Percentiles rank a stretch among this genome's conserved stretches.
Evolutionary conservation across 2,888 invertebrate genomes (phyloP).

Genomic region (Prosopocoilus inquinatus): DNA sequence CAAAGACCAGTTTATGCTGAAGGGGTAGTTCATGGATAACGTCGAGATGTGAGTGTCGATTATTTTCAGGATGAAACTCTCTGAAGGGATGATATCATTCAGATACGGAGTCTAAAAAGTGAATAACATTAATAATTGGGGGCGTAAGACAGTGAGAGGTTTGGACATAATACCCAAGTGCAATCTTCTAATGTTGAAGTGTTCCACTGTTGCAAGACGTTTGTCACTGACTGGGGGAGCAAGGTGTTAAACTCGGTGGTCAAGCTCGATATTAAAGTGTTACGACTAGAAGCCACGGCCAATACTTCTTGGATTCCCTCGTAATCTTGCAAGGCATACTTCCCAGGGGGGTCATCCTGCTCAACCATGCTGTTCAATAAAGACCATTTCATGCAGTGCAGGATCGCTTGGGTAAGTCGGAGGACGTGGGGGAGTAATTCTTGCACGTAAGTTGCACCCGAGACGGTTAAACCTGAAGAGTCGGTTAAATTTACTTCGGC

Average conservation of each 20-base stretch:
- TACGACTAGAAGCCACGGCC: slow-evolving; percentile 49
- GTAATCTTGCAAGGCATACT: slow-evolving; percentile 52
- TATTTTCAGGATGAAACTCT: slow-evolving; percentile 74
- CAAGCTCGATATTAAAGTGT: slow-evolving; percentile 44
- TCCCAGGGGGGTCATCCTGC: slow-evolving; percentile 46
- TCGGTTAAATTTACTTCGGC: slow-evolving; percentile 45
- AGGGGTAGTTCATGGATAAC: slow-evolving; percentile 59
- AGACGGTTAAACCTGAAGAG: slow-evolving; percentile 38
- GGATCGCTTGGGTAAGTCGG: slow-evolving; percentile 62
- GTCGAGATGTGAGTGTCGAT: slow-evolving; percentile 66
- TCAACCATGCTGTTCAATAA: slow-evolving; percentile 45
- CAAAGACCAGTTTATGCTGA: slow-evolving; percentile 62
- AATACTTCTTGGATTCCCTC: slow-evolving; percentile 48
- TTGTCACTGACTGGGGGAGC: slow-evolving; percentile 57
- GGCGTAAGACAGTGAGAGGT: not conserved
- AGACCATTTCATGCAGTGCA: slow-evolving; percentile 57
- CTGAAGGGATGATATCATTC: slow-evolving; percentile 78
- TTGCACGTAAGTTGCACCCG: slow-evolving; percentile 51
- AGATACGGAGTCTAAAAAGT: slow-evolving; percentile 64
- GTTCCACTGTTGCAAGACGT: slow-evolving; percentile 64
- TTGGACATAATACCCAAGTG: slow-evolving; percentile 53
- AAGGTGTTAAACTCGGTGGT: slow-evolving; percentile 55
- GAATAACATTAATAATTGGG: slow-evolving; percentile 1
- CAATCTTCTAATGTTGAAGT: slow-evolving; percentile 56
- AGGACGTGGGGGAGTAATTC: slow-evolving; percentile 67